Conservation (phyloP, 2,888 invertebrate species). For the Flexamia atlantica region DNA sequence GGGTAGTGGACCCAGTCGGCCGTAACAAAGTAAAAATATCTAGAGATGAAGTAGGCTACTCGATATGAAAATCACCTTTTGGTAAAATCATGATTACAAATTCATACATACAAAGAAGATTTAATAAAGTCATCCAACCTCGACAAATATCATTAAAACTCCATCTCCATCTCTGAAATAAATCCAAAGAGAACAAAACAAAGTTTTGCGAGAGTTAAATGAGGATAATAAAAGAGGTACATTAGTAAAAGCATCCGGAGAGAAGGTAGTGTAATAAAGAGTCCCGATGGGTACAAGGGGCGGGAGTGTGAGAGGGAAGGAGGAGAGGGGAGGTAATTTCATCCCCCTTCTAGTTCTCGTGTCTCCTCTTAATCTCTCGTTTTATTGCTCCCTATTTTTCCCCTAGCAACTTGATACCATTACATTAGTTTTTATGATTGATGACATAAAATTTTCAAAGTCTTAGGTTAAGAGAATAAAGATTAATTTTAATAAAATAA, state of each 20-base stretch:
- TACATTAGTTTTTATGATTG: slow-evolving; percentile 3
- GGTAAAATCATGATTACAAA: no score
- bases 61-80: no score
- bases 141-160: slow-evolving; percentile 41
- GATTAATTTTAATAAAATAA: no score
- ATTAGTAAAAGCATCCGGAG: slow-evolving; percentile 56
- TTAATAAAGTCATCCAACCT: neutral
- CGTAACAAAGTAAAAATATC: no score
- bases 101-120: neutral
- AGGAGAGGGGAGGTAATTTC: slow-evolving; percentile 31
- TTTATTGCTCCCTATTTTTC: slow-evolving; percentile 42
- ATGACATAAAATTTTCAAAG: no score
- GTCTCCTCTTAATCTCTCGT: slow-evolving; percentile 40
- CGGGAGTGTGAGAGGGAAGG: neutral
- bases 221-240: slow-evolving; percentile 50
- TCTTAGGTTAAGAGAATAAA: no score
- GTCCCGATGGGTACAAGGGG: slow-evolving; percentile 1
- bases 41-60: no score
- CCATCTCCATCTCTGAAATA: slow-evolving; percentile 26
- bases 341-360: slow-evolving; percentile 8
- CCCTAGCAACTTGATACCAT: slow-evolving; percentile 40
- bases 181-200: slow-evolving; percentile 43
- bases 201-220: slow-evolving; percentile 54
- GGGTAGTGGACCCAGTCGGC: no score
- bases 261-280: slow-evolving; percentile 33